Evolutionary conservation across 1,140 invertebrate genomes (phyloP).

Genomic region (Lutraria rhynchaena): DNA sequence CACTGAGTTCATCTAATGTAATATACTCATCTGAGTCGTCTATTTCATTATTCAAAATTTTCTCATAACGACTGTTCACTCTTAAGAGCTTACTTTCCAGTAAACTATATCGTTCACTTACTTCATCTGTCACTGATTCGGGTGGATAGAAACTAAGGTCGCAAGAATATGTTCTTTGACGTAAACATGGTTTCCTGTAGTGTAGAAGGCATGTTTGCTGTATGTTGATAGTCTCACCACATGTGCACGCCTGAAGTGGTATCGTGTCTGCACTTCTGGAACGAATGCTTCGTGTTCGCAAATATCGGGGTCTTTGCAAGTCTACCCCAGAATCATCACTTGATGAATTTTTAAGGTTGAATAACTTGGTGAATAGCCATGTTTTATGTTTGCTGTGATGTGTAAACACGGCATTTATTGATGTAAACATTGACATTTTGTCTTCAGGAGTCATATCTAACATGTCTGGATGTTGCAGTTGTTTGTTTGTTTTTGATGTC

Average conservation of each 20-base stretch:
- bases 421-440: slow-evolving; percentile 8
- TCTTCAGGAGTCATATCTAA: neutral
- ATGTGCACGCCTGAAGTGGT: neutral
- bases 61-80: slow-evolving; percentile 9
- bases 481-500: neutral
- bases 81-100: slow-evolving; percentile 10
- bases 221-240: neutral
- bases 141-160: slow-evolving; percentile 34
- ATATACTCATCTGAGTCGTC: neutral
- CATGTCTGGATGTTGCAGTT: no score
- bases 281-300: slow-evolving; percentile 12
- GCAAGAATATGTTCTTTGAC: slow-evolving; percentile 26
- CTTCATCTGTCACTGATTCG: slow-evolving; percentile 12
- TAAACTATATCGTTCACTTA: slow-evolving; percentile 22
- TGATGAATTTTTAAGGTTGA: slow-evolving; percentile 9
- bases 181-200: neutral
- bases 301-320: neutral
- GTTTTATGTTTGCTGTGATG: slow-evolving; percentile 28
- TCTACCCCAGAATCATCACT: slow-evolving; percentile 36
- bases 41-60: neutral
- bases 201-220: neutral
- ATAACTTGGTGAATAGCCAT: slow-evolving; percentile 33
- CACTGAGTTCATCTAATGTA: slow-evolving; percentile 19
- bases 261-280: slow-evolving; percentile 34
- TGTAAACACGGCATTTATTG: slow-evolving; percentile 19